A percentile compares a stretch with the other conserved stretches of the same genome.
Conservation (phyloP, 1,140 invertebrate species). For the Potamilus streckersoni region DNA sequence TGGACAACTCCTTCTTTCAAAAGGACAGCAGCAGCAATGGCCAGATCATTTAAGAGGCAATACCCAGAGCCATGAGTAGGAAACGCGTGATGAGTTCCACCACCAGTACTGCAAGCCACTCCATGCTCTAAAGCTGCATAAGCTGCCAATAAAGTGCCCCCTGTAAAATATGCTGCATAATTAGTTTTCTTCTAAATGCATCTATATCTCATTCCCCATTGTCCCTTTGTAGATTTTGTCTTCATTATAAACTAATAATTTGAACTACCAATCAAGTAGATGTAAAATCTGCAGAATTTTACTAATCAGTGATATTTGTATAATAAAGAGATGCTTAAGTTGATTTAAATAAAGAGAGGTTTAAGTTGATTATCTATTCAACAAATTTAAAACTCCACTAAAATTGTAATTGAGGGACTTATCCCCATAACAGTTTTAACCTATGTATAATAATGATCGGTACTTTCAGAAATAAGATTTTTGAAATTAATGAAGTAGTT, state of each 20-base stretch:
- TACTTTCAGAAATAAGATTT: too few species aligned
- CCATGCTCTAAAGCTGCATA: slow-evolving; percentile 52
- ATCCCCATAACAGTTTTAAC: too few species aligned
- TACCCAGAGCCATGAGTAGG: slow-evolving; percentile 60
- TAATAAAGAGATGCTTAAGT: background rate
- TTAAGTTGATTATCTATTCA: background rate
- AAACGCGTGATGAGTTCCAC: slow-evolving; percentile 66
- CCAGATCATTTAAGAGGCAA: slow-evolving; percentile 65
- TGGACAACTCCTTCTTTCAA: slow-evolving; percentile 34
- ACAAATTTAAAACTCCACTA: too few species aligned
- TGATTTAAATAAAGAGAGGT: background rate
- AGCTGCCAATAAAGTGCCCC: slow-evolving; percentile 59
- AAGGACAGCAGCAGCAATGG: slow-evolving; percentile 52
- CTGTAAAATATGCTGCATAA: slow-evolving; percentile 29
- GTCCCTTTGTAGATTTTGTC: background rate
- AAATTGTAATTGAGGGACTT: too few species aligned
- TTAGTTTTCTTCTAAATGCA: background rate
- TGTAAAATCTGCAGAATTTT: background rate
- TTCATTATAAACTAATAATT: background rate
- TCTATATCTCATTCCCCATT: background rate
- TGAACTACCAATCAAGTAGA: background rate
- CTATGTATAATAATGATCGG: too few species aligned
- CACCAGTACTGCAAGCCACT: slow-evolving; percentile 62
- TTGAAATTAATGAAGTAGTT: too few species aligned
- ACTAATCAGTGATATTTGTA: background rate